These are phyloP conservation scores for Poecilia gillii DNA, from an alignment of 2,797 vertebrate species.

Conservation along the genomic window DNA sequence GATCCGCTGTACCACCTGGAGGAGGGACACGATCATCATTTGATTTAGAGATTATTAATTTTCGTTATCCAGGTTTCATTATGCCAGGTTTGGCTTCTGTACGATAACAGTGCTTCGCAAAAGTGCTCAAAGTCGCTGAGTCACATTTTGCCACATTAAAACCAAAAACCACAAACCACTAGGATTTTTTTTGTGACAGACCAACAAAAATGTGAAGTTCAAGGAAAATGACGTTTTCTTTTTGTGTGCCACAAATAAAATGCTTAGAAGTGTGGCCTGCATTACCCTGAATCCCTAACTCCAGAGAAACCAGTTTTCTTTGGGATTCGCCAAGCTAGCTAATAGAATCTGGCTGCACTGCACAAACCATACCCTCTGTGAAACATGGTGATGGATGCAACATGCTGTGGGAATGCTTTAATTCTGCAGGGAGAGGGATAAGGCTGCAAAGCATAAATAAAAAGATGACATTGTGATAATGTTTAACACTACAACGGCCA, in stretches of 20 bases:
- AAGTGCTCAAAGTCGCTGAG: background rate
- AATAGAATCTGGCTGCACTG: background rate
- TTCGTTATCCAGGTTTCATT: background rate
- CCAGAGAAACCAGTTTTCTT: background rate
- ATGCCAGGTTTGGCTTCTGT: background rate
- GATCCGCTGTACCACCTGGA: constrained; percentile 95
- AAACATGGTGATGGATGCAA: background rate
- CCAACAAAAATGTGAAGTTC: background rate
- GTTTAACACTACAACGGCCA: background rate
- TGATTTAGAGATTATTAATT: background rate
- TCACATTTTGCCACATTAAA: background rate
- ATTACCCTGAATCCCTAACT: background rate
- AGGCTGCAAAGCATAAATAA: background rate
- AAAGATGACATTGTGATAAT: background rate
- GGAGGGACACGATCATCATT: background rate
- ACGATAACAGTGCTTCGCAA: background rate
- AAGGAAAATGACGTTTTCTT: background rate
- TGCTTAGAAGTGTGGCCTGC: background rate
- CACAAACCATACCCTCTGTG: background rate
- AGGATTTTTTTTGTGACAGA: background rate
- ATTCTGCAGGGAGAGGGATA: background rate
- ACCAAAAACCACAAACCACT: background rate
- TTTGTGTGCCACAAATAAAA: background rate
- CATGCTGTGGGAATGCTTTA: background rate
- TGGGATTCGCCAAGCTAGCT: background rate